Conservation (phyloP, 2,888 invertebrate genomes). For the Drosophila pseudotakahashii region DNA sequence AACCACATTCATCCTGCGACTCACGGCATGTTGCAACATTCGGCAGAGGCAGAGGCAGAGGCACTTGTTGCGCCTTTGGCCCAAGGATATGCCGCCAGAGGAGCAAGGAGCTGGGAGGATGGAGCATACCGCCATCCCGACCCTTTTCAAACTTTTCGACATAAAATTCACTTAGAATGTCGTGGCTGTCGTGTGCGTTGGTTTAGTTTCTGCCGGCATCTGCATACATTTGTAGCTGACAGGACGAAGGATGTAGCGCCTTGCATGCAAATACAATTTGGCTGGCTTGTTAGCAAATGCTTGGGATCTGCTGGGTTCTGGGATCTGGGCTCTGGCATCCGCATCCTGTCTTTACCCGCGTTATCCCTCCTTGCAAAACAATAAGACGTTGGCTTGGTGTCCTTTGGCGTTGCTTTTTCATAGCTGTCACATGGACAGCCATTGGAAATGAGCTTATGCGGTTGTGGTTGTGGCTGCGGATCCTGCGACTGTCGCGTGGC, state of each 20-base stretch:
- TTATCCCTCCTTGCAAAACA: conserved; percentile 59
- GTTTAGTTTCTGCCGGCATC: conserved; percentile 63
- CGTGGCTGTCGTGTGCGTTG: conserved; percentile 76
- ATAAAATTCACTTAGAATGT: conserved; percentile 77
- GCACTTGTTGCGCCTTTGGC: conserved; percentile 63
- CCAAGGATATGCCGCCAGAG: conserved; percentile 25
- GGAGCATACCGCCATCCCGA: conserved; percentile 25
- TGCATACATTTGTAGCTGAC: conserved; percentile 74
- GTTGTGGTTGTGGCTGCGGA: conserved; percentile 50
- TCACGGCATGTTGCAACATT: conserved; percentile 64
- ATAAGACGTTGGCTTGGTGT: conserved; percentile 55
- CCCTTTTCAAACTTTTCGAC: conserved; percentile 76
- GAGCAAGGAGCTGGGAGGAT: not conserved
- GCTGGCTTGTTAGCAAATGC: conserved; percentile 70
- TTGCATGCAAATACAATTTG: conserved; percentile 78
- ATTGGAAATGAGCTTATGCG: conserved; percentile 74
- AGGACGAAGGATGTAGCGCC: conserved; percentile 67
- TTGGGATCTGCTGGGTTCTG: conserved; percentile 18
- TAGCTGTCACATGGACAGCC: conserved; percentile 71
- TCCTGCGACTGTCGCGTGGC: conserved; percentile 63
- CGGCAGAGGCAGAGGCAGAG: conserved; percentile 47
- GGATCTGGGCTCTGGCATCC: conserved; percentile 1
- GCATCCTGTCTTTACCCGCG: conserved; percentile 28
- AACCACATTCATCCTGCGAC: conserved; percentile 34
- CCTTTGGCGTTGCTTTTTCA: conserved; percentile 30